These are phyloP conservation scores for Pseudorhiza aurosa DNA, from an alignment of 30 jellyfish, hydroid and myxozoan genomes.

Conservation along the genomic window DNA sequence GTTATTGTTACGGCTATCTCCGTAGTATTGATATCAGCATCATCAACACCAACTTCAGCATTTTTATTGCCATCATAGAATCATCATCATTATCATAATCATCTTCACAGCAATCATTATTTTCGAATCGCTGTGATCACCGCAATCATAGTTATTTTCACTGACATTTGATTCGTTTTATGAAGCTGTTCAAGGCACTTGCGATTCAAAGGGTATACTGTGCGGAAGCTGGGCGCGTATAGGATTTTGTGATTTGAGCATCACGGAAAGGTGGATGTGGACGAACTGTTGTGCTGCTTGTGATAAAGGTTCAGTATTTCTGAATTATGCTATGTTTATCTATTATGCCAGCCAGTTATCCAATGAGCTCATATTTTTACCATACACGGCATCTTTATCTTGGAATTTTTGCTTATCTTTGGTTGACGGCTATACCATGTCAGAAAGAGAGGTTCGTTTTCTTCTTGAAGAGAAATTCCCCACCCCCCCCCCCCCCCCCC, in stretches of 20 bases:
- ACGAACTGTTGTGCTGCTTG: conserved; percentile 30
- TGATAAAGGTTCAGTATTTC: background rate
- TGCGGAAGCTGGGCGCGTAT: conserved; percentile 13
- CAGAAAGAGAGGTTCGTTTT: no score
- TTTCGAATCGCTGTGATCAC: background rate
- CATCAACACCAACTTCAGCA: no score
- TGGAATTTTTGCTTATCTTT: no score
- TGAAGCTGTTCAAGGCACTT: conserved; percentile 15
- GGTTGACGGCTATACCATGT: no score
- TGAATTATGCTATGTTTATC: no score
- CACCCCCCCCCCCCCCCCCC: conserved; percentile 1
- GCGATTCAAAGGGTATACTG: background rate
- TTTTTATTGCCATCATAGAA: no score
- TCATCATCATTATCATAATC: background rate
- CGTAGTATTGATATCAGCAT: no score
- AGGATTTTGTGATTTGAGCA: background rate
- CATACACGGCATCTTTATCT: no score
- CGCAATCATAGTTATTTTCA: background rate
- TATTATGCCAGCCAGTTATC: no score
- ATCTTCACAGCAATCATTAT: background rate
- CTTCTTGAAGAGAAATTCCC: no score
- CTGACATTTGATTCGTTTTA: background rate
- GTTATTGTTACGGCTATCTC: no score
- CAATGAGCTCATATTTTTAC: no score
- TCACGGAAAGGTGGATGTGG: background rate